These are phyloP conservation scores for Pterostichus niger DNA, from an alignment of 2,888 invertebrate genomes.

Conservation along the genomic window DNA sequence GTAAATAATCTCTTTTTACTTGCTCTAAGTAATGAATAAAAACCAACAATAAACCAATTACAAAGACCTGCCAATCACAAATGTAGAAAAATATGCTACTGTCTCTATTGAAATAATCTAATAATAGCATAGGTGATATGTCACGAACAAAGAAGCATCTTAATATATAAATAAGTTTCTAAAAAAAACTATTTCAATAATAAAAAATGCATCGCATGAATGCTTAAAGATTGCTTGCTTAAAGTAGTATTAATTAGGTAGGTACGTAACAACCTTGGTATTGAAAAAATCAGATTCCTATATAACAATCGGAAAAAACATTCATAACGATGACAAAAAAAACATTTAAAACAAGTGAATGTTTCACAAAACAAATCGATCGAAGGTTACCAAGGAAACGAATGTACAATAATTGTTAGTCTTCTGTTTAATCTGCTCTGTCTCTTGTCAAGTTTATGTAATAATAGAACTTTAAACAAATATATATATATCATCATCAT, in stretches of 20 bases:
- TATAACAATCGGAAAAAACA: conserved; percentile 37
- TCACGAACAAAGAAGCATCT: too few species aligned
- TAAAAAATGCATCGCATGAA: not conserved
- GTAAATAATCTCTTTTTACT: too few species aligned
- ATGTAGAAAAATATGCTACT: too few species aligned
- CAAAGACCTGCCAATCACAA: too few species aligned
- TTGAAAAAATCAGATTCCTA: conserved; percentile 21
- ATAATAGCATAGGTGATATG: too few species aligned
- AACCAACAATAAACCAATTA: too few species aligned
- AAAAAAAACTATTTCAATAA: not conserved
- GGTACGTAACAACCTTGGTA: conserved; percentile 30
- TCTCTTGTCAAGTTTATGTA: conserved; percentile 14
- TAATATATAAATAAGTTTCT: too few species aligned
- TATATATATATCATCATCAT: too few species aligned
- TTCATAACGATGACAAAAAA: conserved; percentile 26
- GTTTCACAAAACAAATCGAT: conserved; percentile 20
- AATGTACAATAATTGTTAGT: conserved; percentile 27
- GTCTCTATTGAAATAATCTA: too few species aligned
- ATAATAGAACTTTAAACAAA: not conserved
- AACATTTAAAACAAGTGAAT: conserved; percentile 42
- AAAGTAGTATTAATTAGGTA: conserved; percentile 17
- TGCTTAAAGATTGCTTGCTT: not conserved
- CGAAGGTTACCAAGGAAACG: conserved; percentile 48
- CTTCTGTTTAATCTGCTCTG: not conserved
- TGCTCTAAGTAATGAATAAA: too few species aligned